Percentiles rank a stretch among this genome's conserved stretches.
These are phyloP conservation scores for Scomber japonicus DNA, from an alignment of 2,113 vertebrate genomes.

Conservation along the genomic window DNA sequence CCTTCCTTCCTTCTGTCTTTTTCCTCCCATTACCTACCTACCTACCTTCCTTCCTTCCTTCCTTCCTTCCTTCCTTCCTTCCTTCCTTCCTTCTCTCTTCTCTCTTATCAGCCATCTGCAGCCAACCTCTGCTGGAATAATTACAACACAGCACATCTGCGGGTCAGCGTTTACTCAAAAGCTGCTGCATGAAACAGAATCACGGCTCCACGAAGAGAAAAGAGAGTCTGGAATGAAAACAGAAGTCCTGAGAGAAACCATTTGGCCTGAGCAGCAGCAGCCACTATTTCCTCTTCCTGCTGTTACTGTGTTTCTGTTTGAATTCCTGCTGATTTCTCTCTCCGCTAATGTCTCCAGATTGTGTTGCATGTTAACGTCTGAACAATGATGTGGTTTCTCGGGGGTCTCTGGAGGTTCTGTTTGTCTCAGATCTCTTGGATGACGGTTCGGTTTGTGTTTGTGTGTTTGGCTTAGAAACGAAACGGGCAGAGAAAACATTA, in stretches of 20 bases:
- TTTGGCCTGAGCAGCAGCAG: constrained; percentile 30
- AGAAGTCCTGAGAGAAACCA: constrained; percentile 42
- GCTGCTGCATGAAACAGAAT: not conserved
- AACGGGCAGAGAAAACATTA: constrained; percentile 10
- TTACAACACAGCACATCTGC: constrained; percentile 3
- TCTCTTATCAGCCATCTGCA: constrained; percentile 54
- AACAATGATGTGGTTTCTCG: constrained; percentile 40
- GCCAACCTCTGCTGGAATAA: constrained; percentile 58
- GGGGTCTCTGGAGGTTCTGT: constrained; percentile 15
- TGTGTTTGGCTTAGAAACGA: constrained; percentile 21
- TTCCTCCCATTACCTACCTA: too few species aligned
- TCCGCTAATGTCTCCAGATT: constrained; percentile 31
- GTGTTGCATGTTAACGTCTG: constrained; percentile 28
- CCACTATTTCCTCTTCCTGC: constrained; percentile 63
- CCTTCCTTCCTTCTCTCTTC: too few species aligned
- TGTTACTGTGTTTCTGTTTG: constrained; percentile 55
- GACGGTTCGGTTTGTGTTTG: constrained; percentile 19
- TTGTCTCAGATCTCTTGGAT: constrained; percentile 25
- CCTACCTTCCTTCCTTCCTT: too few species aligned
- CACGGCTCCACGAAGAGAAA: not conserved
- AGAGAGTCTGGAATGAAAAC: constrained; percentile 50
- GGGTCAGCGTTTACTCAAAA: constrained; percentile 3
- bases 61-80: too few species aligned
- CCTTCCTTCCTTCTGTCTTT: too few species aligned
- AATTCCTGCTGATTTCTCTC: constrained; percentile 57